phyloP scores from a whole-genome alignment of 2,888 invertebrate species.

The Drosophila flavopinicola region DNA sequence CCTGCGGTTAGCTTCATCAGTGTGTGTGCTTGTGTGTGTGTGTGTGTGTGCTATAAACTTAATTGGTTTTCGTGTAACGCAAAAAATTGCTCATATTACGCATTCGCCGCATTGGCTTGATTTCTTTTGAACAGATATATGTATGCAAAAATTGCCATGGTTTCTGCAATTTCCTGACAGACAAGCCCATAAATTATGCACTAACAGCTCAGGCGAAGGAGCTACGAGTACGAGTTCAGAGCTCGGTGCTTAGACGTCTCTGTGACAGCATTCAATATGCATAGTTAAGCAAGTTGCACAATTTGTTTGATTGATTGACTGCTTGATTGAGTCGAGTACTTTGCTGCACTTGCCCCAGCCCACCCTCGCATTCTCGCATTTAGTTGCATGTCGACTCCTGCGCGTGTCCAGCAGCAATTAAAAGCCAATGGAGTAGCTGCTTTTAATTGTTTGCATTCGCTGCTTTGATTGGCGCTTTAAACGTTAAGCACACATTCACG shows the following conservation, averaged over 20 bases:
- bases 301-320: slow-evolving; percentile 74
- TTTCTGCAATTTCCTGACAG: slow-evolving; percentile 40
- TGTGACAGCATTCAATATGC: slow-evolving; percentile 72
- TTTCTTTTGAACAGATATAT: slow-evolving; percentile 16
- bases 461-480: slow-evolving; percentile 66
- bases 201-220: slow-evolving; percentile 2
- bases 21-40: background rate
- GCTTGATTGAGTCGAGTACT: slow-evolving; percentile 53
- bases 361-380: background rate
- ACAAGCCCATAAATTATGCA: slow-evolving; percentile 66
- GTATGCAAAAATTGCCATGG: slow-evolving; percentile 22
- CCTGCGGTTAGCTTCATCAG: slow-evolving; percentile 55
- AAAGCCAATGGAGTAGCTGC: slow-evolving; percentile 56
- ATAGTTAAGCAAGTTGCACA: slow-evolving; percentile 67
- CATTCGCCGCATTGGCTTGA: slow-evolving; percentile 29
- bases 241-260: slow-evolving; percentile 4
- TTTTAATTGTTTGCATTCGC: slow-evolving; percentile 71
- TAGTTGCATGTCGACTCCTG: slow-evolving; percentile 26
- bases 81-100: slow-evolving; percentile 47
- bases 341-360: background rate
- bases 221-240: no score
- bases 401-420: slow-evolving; percentile 73
- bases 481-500: slow-evolving; percentile 58
- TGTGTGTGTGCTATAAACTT: slow-evolving; percentile 60
- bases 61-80: slow-evolving; percentile 61